These are phyloP conservation scores for Sympetrum striolatum DNA, from an alignment of 2,888 invertebrate species.

Conservation along the genomic window DNA sequence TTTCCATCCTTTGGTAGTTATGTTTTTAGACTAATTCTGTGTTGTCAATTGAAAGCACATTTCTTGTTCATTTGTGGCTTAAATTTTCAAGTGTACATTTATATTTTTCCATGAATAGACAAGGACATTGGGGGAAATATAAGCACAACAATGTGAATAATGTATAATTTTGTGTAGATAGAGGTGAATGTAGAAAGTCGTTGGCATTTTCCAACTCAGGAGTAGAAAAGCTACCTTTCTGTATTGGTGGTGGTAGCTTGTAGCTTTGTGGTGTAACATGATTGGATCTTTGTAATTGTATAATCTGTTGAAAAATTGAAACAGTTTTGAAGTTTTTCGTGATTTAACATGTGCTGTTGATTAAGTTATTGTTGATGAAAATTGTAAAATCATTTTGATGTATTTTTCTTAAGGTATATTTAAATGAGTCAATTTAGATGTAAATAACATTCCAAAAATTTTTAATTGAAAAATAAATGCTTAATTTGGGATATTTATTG, in stretches of 20 bases:
- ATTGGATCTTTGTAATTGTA: not conserved
- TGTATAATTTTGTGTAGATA: slow-evolving; percentile 40
- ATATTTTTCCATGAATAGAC: not conserved
- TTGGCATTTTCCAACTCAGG: not conserved
- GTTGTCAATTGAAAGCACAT: slow-evolving; percentile 19
- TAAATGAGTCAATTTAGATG: not conserved
- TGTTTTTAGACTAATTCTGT: not conserved
- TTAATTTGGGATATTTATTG: not conserved
- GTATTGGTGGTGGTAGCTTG: not conserved
- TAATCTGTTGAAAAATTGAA: not conserved
- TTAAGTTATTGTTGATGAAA: not conserved
- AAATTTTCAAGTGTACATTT: not conserved
- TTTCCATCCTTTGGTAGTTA: not conserved
- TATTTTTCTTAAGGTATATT: not conserved
- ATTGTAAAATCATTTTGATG: not conserved
- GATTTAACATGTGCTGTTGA: not conserved
- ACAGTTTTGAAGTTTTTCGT: not conserved
- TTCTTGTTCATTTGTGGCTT: not conserved
- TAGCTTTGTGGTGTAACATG: not conserved
- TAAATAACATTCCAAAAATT: slow-evolving; percentile 18
- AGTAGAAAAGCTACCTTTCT: not conserved
- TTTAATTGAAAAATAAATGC: slow-evolving; percentile 19
- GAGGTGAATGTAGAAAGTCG: not conserved
- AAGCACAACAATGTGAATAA: slow-evolving; percentile 40
- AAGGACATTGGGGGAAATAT: not conserved